Conservation (phyloP, 2,888 invertebrate genomes). For the Lagria hirta region DNA sequence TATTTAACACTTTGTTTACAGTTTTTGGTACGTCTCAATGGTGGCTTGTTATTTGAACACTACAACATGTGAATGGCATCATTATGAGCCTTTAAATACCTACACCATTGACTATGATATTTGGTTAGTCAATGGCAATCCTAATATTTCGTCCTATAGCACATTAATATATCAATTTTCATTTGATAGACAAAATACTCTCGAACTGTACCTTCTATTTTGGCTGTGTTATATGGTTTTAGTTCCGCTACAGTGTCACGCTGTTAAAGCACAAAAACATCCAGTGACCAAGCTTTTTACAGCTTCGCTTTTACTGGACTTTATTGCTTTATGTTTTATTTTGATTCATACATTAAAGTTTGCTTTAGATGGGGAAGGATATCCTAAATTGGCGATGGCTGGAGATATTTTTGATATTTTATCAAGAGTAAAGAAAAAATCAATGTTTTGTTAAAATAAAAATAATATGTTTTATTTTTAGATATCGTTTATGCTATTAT, state of each 20-base stretch:
- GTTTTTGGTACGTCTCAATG: conserved; percentile 95
- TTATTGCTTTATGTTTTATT: conserved; percentile 82
- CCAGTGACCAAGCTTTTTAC: conserved; percentile 90
- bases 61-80: conserved; percentile 81
- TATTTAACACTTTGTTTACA: conserved; percentile 50
- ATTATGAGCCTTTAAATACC: conserved; percentile 59
- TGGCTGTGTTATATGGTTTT: conserved; percentile 81
- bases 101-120: conserved; percentile 79
- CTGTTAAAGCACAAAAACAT: conserved; percentile 84
- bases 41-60: conserved; percentile 87
- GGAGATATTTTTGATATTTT: conserved; percentile 93
- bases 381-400: conserved; percentile 76
- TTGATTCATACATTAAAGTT: conserved; percentile 87
- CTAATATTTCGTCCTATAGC: conserved; percentile 82
- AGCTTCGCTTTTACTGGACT: conserved; percentile 81
- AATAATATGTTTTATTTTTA: too few relatives aligned
- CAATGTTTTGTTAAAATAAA: conserved; percentile 2
- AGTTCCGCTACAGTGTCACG: conserved; percentile 88
- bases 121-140: conserved; percentile 96
- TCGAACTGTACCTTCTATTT: conserved; percentile 87
- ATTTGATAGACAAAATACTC: conserved; percentile 90
- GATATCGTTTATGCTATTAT: conserved; percentile 91
- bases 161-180: conserved; percentile 94
- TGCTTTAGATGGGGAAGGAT: conserved; percentile 87
- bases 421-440: conserved; percentile 70